These are phyloP conservation scores for Taeniopygia guttata DNA, from an alignment of 2,797 vertebrate species.

Conservation along the genomic window DNA sequence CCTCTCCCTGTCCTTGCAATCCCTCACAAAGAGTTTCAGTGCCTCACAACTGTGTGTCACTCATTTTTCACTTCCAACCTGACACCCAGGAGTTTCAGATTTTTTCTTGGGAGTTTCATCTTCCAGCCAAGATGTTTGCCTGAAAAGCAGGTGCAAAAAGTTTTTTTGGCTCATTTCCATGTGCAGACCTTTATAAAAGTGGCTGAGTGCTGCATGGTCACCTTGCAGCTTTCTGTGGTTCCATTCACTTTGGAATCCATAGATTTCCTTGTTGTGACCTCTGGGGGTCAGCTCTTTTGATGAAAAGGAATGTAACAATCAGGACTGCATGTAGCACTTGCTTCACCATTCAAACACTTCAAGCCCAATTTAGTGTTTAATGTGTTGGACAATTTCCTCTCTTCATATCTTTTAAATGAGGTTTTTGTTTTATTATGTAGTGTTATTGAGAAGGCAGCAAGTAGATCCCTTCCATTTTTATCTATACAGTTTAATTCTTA, in stretches of 20 bases:
- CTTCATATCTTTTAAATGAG: accelerated
- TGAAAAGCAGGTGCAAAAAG: neutral
- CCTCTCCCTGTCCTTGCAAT: neutral
- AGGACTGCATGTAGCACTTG: neutral
- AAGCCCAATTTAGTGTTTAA: neutral
- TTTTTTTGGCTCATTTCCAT: neutral
- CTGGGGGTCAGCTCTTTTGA: neutral
- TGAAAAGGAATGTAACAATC: neutral
- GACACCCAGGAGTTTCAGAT: neutral
- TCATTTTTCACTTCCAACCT: neutral
- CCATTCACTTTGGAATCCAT: accelerated
- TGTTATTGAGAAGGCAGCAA: neutral
- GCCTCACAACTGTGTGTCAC: neutral
- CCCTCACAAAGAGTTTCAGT: neutral
- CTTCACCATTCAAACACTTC: neutral
- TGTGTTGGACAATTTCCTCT: neutral
- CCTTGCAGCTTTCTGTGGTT: neutral
- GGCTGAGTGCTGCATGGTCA: neutral
- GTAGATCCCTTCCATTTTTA: neutral
- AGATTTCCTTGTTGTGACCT: neutral
- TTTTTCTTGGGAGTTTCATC: neutral
- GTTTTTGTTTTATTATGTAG: neutral
- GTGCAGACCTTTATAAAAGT: neutral
- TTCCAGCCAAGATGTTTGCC: neutral
- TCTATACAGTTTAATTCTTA: neutral